Evolutionary conservation across 92 coral and sea anemone species (phyloP).

Genomic region (Ricordea florida): DNA sequence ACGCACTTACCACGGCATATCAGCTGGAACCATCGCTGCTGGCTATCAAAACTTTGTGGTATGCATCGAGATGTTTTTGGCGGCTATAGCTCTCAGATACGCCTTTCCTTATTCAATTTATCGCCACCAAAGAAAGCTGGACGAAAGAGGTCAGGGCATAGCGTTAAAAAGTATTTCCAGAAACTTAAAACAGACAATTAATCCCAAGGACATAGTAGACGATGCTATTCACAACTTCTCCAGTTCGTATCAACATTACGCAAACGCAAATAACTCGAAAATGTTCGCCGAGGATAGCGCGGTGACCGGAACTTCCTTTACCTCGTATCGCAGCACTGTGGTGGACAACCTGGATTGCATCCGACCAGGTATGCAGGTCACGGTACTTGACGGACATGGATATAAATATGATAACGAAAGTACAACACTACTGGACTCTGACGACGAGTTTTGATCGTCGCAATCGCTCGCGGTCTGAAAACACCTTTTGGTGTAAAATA

Average conservation of each 20-base stretch:
- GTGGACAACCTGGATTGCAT: conserved; percentile 68
- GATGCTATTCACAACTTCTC: conserved; percentile 99
- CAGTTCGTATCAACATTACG: conserved; percentile 92
- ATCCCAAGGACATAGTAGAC: conserved; percentile 96
- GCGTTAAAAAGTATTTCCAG: conserved; percentile 94
- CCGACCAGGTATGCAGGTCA: conserved; percentile 86
- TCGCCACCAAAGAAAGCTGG: conserved; percentile 83
- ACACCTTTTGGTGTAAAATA: neutral
- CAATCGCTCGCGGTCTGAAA: neutral
- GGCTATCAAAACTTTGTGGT: conserved; percentile 96
- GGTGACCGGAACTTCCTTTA: conserved; percentile 19
- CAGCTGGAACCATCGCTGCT: conserved; percentile 98
- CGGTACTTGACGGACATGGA: conserved; percentile 77
- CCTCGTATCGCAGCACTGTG: conserved; percentile 77
- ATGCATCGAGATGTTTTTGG: conserved; percentile 98
- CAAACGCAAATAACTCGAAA: conserved; percentile 75
- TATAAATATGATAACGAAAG: conserved; percentile 71
- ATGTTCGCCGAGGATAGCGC: conserved; percentile 52
- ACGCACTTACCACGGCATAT: conserved; percentile 80
- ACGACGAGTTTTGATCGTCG: conserved; percentile 64
- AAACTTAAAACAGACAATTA: conserved; percentile 90
- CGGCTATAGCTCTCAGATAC: conserved; percentile 87
- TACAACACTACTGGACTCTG: conserved; percentile 84
- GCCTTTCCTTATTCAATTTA: conserved; percentile 95
- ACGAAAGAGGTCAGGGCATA: conserved; percentile 94